Conservation (phyloP, 2,797 vertebrate genomes). For the Pelobates cultripes region DNA sequence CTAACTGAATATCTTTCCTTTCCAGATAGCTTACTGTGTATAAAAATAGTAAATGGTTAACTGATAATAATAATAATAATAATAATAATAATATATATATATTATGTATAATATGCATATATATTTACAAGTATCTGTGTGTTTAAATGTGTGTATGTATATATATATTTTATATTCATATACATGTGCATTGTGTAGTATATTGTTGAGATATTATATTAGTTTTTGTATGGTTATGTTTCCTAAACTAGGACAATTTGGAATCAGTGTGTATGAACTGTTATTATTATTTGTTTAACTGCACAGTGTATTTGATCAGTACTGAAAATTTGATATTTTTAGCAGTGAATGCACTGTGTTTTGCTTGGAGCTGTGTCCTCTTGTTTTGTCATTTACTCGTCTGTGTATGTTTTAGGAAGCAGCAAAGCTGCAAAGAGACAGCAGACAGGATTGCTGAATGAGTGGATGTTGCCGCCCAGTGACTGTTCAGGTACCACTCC, state of each 20-base stretch:
- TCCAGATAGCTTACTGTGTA: background rate
- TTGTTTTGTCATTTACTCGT: background rate
- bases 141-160: too few species aligned
- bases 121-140: too few species aligned
- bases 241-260: too few species aligned
- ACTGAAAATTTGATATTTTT: background rate
- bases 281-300: too few species aligned
- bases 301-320: background rate
- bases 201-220: too few species aligned
- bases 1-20: background rate
- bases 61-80: background rate
- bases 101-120: too few species aligned
- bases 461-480: background rate
- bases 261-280: background rate
- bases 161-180: too few species aligned
- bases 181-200: too few species aligned
- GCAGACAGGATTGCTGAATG: conserved; percentile 11
- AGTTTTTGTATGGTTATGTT: too few species aligned
- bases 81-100: too few species aligned
- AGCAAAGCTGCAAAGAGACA: conserved; percentile 2
- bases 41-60: background rate
- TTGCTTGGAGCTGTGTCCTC: conserved; percentile 14
- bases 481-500: background rate
- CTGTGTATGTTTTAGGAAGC: conserved; percentile 27
- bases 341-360: background rate